A percentile compares a stretch with the other conserved stretches of the same genome.
phyloP scores from a whole-genome alignment of 2,888 invertebrate genomes.

The Ischnus inquisitorius region DNA sequence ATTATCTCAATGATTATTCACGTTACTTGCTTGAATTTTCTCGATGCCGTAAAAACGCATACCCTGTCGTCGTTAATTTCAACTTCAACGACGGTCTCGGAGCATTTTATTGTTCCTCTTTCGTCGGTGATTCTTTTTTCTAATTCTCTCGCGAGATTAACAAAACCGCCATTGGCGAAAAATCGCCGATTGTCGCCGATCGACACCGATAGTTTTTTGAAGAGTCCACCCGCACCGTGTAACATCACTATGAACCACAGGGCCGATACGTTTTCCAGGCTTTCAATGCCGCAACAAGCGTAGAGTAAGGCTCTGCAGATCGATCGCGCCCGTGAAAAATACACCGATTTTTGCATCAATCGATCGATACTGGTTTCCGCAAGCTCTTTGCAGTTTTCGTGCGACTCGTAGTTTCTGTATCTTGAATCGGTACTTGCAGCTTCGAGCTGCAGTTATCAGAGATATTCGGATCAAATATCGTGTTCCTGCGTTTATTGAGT shows the following conservation, averaged over 20 bases:
- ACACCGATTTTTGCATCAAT: slow-evolving; percentile 68
- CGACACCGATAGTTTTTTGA: slow-evolving; percentile 72
- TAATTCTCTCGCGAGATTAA: slow-evolving; percentile 66
- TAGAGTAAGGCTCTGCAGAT: slow-evolving; percentile 75
- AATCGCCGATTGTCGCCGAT: slow-evolving; percentile 73
- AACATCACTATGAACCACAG: slow-evolving; percentile 77
- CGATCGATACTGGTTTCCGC: slow-evolving; percentile 73
- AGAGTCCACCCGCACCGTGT: slow-evolving; percentile 76
- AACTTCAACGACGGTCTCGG: slow-evolving; percentile 72
- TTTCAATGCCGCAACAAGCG: slow-evolving; percentile 73
- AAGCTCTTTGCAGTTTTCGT: slow-evolving; percentile 66
- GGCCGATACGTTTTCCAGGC: slow-evolving; percentile 74
- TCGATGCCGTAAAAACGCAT: slow-evolving; percentile 71
- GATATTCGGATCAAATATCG: not conserved
- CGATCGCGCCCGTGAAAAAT: slow-evolving; percentile 68
- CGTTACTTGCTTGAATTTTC: slow-evolving; percentile 71
- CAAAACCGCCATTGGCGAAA: slow-evolving; percentile 76
- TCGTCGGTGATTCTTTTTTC: slow-evolving; percentile 62
- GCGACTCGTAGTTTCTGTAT: slow-evolving; percentile 55
- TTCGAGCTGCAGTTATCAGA: slow-evolving; percentile 55
- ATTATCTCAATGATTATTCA: not conserved
- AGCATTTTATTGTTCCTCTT: slow-evolving; percentile 68
- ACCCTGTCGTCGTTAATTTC: slow-evolving; percentile 72
- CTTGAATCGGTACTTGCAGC: slow-evolving; percentile 49
- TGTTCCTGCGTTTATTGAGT: too few species aligned